Conservation (phyloP, 2,888 invertebrate genomes). For the Prostheceraeus crozeri region DNA sequence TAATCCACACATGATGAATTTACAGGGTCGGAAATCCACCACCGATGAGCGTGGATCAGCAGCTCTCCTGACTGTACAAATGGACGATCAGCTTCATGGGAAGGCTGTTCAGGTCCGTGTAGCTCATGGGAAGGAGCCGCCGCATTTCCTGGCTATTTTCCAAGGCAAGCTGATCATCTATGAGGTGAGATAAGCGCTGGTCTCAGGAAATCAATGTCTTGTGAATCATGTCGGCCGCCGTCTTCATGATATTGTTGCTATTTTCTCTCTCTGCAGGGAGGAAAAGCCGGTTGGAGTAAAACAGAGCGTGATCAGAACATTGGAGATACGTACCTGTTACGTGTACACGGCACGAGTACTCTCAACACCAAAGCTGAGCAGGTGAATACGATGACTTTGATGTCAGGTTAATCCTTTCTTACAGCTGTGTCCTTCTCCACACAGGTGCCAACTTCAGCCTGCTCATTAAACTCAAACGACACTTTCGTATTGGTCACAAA, state of each 20-base stretch:
- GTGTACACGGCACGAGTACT: too few species aligned
- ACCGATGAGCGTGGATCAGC: slow-evolving; percentile 69
- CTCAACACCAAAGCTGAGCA: too few species aligned
- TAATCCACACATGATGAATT: too few species aligned
- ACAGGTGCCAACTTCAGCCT: slow-evolving; percentile 57
- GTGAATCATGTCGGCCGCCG: too few species aligned
- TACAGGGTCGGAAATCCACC: slow-evolving; percentile 70
- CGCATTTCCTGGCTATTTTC: slow-evolving; percentile 81
- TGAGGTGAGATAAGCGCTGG: slow-evolving; percentile 43
- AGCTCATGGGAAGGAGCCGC: slow-evolving; percentile 78
- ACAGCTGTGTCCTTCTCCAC: slow-evolving; percentile 72
- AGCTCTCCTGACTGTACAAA: slow-evolving; percentile 60
- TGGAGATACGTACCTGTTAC: too few species aligned
- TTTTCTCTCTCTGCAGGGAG: slow-evolving; percentile 58
- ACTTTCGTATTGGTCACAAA: slow-evolving; percentile 73
- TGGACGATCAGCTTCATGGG: slow-evolving; percentile 58
- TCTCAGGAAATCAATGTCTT: too few species aligned
- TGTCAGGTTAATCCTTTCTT: too few species aligned
- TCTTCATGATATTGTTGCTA: slow-evolving; percentile 25
- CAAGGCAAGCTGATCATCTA: slow-evolving; percentile 69
- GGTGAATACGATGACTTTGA: too few species aligned
- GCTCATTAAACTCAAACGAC: slow-evolving; percentile 68
- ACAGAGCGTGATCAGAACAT: too few species aligned
- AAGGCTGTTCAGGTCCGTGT: slow-evolving; percentile 64
- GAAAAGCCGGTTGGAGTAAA: too few species aligned